Conservation (phyloP, 2,888 invertebrate species). For the Limnephilus auricula region DNA sequence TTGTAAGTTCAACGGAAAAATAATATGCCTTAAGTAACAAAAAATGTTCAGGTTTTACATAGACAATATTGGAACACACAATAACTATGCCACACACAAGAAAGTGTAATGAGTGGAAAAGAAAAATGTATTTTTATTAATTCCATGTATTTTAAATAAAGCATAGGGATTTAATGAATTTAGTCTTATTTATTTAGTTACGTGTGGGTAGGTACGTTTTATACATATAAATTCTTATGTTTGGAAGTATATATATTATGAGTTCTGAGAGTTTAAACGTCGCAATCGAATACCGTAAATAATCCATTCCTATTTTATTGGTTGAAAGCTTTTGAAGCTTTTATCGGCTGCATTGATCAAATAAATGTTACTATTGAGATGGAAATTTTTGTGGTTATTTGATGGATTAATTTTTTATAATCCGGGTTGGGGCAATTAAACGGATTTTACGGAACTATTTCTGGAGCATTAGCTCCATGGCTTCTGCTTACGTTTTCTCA, state of each 20-base stretch:
- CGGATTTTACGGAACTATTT: conserved; percentile 10
- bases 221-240: not conserved
- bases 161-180: not conserved
- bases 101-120: too few species aligned
- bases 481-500: conserved; percentile 5
- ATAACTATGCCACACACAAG: not conserved
- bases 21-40: not conserved
- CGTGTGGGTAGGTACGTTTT: not conserved
- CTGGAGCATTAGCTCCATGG: not conserved
- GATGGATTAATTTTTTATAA: conserved; percentile 25
- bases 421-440: conserved; percentile 24
- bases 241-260: not conserved
- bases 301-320: conserved; percentile 29
- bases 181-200: not conserved
- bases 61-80: not conserved
- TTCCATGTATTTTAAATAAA: not conserved
- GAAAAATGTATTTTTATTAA: not conserved
- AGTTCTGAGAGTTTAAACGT: not conserved
- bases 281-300: conserved; percentile 4
- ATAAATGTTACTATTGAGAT: conserved; percentile 11
- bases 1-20: not conserved
- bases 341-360: conserved; percentile 6
- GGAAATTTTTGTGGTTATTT: conserved; percentile 38
- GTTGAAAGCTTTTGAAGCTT: conserved; percentile 34
- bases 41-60: not conserved